Evolutionary conservation across 2,797 vertebrate genomes (phyloP).

Genomic region (Buphagus erythrorhynchus): DNA sequence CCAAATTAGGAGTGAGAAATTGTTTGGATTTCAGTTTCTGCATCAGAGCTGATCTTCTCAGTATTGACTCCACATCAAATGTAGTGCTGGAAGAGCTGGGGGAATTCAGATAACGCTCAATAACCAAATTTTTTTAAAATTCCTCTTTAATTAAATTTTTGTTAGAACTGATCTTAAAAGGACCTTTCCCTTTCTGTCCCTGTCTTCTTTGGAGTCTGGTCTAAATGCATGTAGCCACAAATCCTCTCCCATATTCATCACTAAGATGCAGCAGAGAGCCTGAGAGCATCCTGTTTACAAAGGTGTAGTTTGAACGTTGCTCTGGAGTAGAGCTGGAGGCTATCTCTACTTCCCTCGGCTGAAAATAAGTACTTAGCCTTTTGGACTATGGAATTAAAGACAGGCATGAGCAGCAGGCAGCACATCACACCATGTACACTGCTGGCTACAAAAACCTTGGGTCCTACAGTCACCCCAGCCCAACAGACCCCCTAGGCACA

Average conservation of each 20-base stretch:
- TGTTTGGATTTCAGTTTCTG: neutral
- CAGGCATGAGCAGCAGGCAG: neutral
- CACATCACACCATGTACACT: neutral
- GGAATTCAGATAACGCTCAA: neutral
- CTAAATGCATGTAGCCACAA: neutral
- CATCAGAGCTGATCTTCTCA: neutral
- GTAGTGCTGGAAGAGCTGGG: neutral
- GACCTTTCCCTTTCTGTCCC: neutral
- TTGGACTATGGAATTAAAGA: conserved; percentile 41
- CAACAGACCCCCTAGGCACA: neutral
- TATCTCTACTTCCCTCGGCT: neutral
- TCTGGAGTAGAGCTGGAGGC: conserved; percentile 12
- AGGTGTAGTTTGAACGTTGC: neutral
- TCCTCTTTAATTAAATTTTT: neutral
- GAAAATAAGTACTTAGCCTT: conserved; percentile 8
- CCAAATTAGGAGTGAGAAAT: neutral
- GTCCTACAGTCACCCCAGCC: neutral
- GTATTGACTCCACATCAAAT: neutral
- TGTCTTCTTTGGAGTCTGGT: neutral
- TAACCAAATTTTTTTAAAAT: neutral
- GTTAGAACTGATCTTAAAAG: neutral
- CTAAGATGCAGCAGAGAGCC: neutral
- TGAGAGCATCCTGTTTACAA: neutral
- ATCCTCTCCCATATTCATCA: neutral
- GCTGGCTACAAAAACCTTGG: neutral